These are phyloP conservation scores for Oryzias woworae DNA, from an alignment of 2,113 vertebrate species.

Conservation along the genomic window DNA sequence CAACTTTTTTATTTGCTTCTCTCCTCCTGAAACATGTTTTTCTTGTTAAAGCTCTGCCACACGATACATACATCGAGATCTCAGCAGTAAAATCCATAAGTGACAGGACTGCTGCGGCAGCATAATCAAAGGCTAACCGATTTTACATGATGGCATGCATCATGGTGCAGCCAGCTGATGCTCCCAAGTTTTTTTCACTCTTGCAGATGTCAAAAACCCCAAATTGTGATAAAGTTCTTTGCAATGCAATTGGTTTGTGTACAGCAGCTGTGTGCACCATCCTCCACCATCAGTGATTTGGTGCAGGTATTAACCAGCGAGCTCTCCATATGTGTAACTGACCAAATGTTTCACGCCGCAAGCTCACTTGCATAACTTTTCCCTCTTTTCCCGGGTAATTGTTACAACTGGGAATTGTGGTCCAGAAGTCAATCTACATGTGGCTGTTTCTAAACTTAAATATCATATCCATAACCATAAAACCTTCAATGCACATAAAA, in stretches of 20 bases:
- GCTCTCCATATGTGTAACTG: constrained; percentile 8
- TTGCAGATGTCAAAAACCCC: background rate
- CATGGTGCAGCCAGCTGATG: background rate
- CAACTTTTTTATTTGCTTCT: background rate
- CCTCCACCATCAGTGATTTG: constrained; percentile 2
- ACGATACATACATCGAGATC: constrained; percentile 36
- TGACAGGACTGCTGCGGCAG: constrained; percentile 56
- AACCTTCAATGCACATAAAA: constrained; percentile 74
- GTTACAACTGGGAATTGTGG: constrained; percentile 42
- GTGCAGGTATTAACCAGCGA: background rate
- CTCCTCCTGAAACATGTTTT: background rate
- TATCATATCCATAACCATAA: constrained; percentile 74
- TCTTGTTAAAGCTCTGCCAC: background rate
- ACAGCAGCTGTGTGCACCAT: background rate
- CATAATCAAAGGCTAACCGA: constrained; percentile 51
- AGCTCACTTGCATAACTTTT: constrained; percentile 32
- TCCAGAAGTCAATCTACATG: constrained; percentile 36
- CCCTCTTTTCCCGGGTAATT: constrained; percentile 50
- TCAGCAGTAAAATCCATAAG: constrained; percentile 61
- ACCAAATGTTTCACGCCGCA: background rate
- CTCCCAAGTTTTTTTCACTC: background rate
- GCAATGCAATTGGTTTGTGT: background rate
- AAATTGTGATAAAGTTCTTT: background rate
- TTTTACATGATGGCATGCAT: constrained; percentile 53
- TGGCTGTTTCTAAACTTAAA: constrained; percentile 71